Base-by-base conservation (phyloP, 2,888 invertebrate species). In the Patella ulyssiponensis region DNA sequence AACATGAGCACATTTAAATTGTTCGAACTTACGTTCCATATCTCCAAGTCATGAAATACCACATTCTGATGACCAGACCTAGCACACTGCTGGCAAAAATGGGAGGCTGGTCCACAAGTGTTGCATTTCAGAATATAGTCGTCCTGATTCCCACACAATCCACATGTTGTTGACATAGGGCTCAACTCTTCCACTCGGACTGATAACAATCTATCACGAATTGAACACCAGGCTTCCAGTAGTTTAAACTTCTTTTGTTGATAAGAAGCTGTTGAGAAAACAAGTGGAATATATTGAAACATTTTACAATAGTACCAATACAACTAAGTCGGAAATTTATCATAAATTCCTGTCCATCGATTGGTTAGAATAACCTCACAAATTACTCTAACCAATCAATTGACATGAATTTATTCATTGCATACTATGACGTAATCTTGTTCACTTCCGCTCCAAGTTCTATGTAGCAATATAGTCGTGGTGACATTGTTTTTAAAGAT, bases 1-100 rank as follows among this genome's bases (percentile, higher is more conserved):
- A 33, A 33, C 33, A 33, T 33, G 33, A 33, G 33, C 33, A 33
- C 33, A 33, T 33, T 56, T 56, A 56, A 56, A 56, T n/a, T 15
- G 15, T 56, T 56, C n/a, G n/a, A 56, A 56, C 56, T 56, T 56
- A 56, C 56, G 56, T 56, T 56, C 56, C 56, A 56, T 56, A 56
- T 56, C n/a, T 56, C 56, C n/a, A 56, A 56, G 14, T 56, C n/a
- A n/a, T 56, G 56, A n/a, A 56, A 56, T n/a, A 56, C 56, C 15
- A 56, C 56, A 56, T 56, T 56, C 56, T 56, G 15, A 56, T 56
- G 56, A 56, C 15, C 15, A 15, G 56, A 56, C 56, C n/a, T 11
- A 17, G 56, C n/a, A n/a, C 56, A 56, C 3, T 56, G 15, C n/a
- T 56, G 17, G n/a, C 56, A 56, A 56, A 56, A 56, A 56, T 56